Conservation (phyloP, 2,797 vertebrate genomes). For the Halcyon badia region DNA sequence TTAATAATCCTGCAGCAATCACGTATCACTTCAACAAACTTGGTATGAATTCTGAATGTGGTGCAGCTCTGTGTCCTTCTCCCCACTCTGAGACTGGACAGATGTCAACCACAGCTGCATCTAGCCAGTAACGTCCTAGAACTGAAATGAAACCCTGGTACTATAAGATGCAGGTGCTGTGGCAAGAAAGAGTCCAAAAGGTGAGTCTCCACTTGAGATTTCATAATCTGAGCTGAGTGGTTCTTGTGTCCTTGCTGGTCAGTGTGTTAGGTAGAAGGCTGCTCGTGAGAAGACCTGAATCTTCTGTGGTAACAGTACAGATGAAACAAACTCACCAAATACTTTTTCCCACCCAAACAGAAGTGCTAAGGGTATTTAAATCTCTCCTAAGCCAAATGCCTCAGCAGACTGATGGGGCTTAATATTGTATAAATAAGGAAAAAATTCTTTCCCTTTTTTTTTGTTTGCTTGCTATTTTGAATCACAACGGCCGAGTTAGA, state of each 20-base stretch:
- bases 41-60: not conserved
- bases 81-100: not conserved
- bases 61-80: not conserved
- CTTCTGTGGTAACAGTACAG: not conserved
- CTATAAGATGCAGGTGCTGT: not conserved
- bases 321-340: not conserved
- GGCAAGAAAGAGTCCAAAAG: not conserved
- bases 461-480: not conserved
- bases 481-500: not conserved
- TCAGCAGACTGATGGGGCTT: not conserved
- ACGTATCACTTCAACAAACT: fast-evolving
- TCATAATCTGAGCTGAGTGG: not conserved
- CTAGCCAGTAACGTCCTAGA: not conserved
- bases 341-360: not conserved
- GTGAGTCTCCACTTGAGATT: not conserved
- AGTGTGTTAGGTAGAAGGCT: not conserved
- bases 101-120: not conserved
- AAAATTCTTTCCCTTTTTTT: not conserved
- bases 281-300: not conserved
- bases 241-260: not conserved
- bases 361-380: not conserved
- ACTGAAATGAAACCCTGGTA: not conserved
- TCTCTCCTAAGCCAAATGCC: not conserved
- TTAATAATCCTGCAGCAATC: not conserved
- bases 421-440: not conserved